Base-by-base conservation (phyloP, 2,113 vertebrate genomes). In the Delphinapterus leucas region DNA sequence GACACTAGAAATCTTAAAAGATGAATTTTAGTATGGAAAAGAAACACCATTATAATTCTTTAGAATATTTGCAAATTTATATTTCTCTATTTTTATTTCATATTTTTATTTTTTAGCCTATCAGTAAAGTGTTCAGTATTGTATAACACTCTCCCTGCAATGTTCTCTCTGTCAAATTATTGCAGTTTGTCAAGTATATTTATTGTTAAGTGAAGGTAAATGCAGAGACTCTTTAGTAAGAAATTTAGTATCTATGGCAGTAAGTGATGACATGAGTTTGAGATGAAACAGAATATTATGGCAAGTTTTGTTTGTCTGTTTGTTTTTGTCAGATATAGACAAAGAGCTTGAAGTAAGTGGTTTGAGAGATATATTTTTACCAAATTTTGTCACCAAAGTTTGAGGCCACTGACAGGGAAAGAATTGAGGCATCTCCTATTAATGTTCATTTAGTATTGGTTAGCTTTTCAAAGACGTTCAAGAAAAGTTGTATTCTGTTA, bases 71-170 rank as follows among this genome's bases (percentile, higher is more conserved):
- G 3, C 11, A 88, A 44, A 63, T 71, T 14, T 90, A 18, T 70
- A 65, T 76, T 86, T 89, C 14, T 86, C 6, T 77, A 67, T 28
- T 95, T 95, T 55, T 88, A 70, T 38, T 94, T 95, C 38, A n/a
- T 15, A 3, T 36, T 96, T 85, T 86, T 63, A 8, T 65, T 92
- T 73, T 95, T 70, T 74, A 74, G 26, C n/a, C 55, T 61, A 44
- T 68, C 10, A 63, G 31, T 90, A 55, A 90, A 90, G 28, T 70
- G 14, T 82, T 73, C 38, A 53, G 11, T 31, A 23, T 90, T 17
- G 15, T 67, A 31, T 71, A 86, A 47, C 28, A 90, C 36, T 92
- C 93, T 71, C 18, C 7, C 20, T 47, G 31, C 33, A 73, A 23
- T 90, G 1, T 74, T 93, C 38, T 93, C 38, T 76, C 77, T 73